Base-by-base conservation (phyloP, 2,888 invertebrate species). In the Dynastes tityus region DNA sequence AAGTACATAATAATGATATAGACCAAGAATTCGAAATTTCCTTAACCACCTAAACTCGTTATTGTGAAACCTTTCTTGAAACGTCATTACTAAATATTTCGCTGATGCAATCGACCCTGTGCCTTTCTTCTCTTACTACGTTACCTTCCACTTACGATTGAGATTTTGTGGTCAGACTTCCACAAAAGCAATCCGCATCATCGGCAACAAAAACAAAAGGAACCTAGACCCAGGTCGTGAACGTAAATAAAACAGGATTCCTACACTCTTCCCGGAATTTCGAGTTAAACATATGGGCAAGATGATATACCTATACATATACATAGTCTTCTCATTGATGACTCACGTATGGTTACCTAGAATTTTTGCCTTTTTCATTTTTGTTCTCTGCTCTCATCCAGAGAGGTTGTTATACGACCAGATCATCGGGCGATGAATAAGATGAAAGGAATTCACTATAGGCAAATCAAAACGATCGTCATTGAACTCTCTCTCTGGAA, bases 301-400 rank as follows among this genome's bases (percentile, higher is more conserved):
- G 67, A 61, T 27, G 37, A 71, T 71, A 45, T 45, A 45, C 9
- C 6, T 45, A 45, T 32, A 32, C 32, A 5, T 5, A 45, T 45
- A 11, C 0, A 27, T 22, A 58, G 22, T 55, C 40, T 27, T 16
- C 58, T 40, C 71, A 61, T 55, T 37, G 58, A 58, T 73, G 71
- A 73, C 58, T 73, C 71, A 73, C 58, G 40, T 22, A 32, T 71
- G 13, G 58, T 73, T 73, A 73, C 71, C 27, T 73, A 40, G 71
- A 55, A 73, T 73, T 73, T 73, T 55, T 73, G n/a, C 51, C 55
- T 55, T 22, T 16, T 58, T 73, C 40, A 45, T 58, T 73, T 73
- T 58, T 37, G 13, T 55, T 70, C 27, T n/a, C 71, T 40, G 37
- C 65, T 29, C 27, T 8, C 55, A 22, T 27, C 55, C 55, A 32